Base-by-base conservation (phyloP, 2,797 vertebrate genomes). In the Platalea minor region DNA sequence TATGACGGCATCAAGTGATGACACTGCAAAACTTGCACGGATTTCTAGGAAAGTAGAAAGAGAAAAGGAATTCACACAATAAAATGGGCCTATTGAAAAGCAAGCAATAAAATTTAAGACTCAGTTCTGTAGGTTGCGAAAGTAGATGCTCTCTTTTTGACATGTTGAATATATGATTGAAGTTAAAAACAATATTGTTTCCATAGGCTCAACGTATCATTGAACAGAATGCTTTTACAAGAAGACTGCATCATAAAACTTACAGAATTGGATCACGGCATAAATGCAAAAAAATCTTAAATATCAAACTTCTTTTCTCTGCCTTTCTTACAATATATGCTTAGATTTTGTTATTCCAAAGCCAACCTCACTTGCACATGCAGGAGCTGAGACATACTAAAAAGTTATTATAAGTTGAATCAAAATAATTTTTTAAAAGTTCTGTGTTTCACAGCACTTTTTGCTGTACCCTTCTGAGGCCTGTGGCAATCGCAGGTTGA, bases 391-490 rank as follows among this genome's bases (percentile, higher is more conserved):
- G 37, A 31, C 8, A 6, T 9, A 17, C 29, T 45, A 17, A 64
- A 50, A 86, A 56, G 29, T 56, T 65, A 20, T 24, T 48, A 9
- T 2, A 9, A 63, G 21, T 9, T 28, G 50, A 69, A 51, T 31
- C 53, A 43, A 67, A 75, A 24, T 8, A 18, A 10, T 7, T 24
- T 35, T 25, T 29, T 4, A 21, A 41, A 41, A 80, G 20, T 46
- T 76, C 26, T 33, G 11, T 14, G 1, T 80, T 61, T 57, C 31
- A 31, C 0, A 0, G 41, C 46, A 28, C 4, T 21, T 64, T 59
- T 67, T 33, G 24, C 25, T 18, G 28, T 31, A 13, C 24, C 28
- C 24, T 43, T 28, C 43, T 26, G 43, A 70, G 63, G 17, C 21
- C 53, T 21, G n/a, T 9, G 46, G 9, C 26, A 13, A 1, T 3